A percentile compares a stretch with the other conserved stretches of the same genome.
Conservation (phyloP, 2,888 invertebrate species). For the Platycheirus rosarum region DNA sequence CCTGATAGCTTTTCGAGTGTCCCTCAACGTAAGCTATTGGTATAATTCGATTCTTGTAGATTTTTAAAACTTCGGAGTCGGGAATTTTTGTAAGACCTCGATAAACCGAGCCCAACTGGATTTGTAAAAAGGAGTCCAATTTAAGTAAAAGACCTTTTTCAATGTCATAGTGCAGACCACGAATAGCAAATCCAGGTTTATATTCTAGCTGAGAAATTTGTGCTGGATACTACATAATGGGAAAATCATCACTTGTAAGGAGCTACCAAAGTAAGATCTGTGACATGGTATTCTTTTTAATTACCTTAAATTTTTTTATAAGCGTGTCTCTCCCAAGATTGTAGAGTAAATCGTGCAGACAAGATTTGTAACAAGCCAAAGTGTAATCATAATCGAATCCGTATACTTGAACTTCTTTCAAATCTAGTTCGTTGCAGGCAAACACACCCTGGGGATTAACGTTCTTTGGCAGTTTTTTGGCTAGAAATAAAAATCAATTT, state of each 20-base stretch:
- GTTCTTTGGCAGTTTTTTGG: conserved; percentile 93
- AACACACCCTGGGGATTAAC: conserved; percentile 95
- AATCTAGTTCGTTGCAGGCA: conserved; percentile 97
- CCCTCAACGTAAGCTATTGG: conserved; percentile 95
- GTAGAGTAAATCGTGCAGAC: conserved; percentile 94
- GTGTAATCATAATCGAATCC: conserved; percentile 99
- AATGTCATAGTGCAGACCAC: conserved; percentile 99
- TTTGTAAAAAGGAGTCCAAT: conserved; percentile 97
- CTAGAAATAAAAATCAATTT: too few relatives aligned
- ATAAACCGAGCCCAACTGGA: conserved; percentile 97
- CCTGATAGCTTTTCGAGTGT: conserved; percentile 88
- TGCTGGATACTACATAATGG: conserved; percentile 89
- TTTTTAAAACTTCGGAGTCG: conserved; percentile 91
- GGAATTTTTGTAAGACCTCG: conserved; percentile 91
- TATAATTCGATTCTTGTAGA: conserved; percentile 93
- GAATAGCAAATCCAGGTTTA: conserved; percentile 95
- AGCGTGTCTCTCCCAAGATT: conserved; percentile 94
- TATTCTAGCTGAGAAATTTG: conserved; percentile 92
- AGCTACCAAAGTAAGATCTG: too few relatives aligned
- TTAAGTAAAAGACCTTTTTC: conserved; percentile 96
- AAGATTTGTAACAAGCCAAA: conserved; percentile 95
- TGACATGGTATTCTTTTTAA: neutral
- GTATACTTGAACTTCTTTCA: conserved; percentile 95
- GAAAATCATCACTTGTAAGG: neutral
- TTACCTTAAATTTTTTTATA: conserved; percentile 93